These are phyloP conservation scores for Forficula auricularia DNA, from an alignment of 1,140 invertebrate species.

Conservation along the genomic window DNA sequence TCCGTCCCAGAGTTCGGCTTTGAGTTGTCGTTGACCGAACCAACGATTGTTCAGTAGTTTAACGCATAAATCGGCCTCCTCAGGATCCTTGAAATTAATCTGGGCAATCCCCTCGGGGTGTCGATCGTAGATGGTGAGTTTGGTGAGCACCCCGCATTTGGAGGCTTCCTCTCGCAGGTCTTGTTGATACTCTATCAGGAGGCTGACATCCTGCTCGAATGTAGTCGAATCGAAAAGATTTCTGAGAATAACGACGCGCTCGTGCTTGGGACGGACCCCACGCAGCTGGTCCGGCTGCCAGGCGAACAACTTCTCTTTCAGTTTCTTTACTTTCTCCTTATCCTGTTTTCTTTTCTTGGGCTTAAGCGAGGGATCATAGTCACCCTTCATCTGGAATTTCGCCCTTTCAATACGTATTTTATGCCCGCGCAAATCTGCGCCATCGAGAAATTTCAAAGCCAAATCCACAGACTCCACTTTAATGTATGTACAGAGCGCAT, in stretches of 20 bases:
- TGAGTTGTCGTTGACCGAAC: conserved; percentile 71
- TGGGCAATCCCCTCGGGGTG: conserved; percentile 89
- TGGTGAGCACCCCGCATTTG: conserved; percentile 85
- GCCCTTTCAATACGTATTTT: conserved; percentile 79
- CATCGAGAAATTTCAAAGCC: conserved; percentile 84
- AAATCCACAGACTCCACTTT: conserved; percentile 91
- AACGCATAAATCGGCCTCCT: conserved; percentile 81
- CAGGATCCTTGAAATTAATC: conserved; percentile 74
- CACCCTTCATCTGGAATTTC: conserved; percentile 86
- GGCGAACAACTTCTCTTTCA: conserved; percentile 85
- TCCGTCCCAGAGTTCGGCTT: conserved; percentile 86
- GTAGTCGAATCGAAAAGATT: conserved; percentile 82
- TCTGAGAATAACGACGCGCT: conserved; percentile 82
- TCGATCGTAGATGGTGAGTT: conserved; percentile 81
- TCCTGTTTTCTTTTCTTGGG: conserved; percentile 84
- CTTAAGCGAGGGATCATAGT: conserved; percentile 84
- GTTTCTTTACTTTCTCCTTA: conserved; percentile 77
- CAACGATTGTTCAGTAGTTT: conserved; percentile 76
- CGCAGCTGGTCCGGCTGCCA: conserved; percentile 86
- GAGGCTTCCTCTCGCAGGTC: conserved; percentile 74
- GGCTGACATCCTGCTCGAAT: conserved; percentile 73
- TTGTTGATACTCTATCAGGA: conserved; percentile 81
- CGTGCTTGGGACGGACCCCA: conserved; percentile 68
- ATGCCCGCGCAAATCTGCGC: conserved; percentile 57
- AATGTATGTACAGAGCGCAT: conserved; percentile 92